Conservation (phyloP, 2,797 vertebrate genomes). For the Selene dorsalis region DNA sequence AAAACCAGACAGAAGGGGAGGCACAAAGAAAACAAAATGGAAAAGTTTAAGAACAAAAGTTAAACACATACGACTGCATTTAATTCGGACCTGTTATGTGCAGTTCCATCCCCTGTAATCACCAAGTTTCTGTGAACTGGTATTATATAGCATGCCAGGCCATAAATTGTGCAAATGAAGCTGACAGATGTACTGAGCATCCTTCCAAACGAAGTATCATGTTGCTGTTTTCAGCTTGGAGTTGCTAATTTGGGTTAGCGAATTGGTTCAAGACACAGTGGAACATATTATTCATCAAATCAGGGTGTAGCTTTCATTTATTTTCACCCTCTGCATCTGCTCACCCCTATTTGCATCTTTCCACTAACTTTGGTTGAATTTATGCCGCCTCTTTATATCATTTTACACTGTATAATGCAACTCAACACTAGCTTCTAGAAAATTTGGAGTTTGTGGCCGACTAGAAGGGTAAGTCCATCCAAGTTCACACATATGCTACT, state of each 20-base stretch:
- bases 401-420: not conserved
- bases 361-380: not conserved
- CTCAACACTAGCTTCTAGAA: not conserved
- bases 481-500: not conserved
- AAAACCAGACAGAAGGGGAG: not conserved
- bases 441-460: not conserved
- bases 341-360: not conserved
- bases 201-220: slow-evolving; percentile 30
- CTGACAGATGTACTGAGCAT: slow-evolving; percentile 31
- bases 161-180: slow-evolving; percentile 41
- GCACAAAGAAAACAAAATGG: not conserved
- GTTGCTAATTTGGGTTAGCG: slow-evolving; percentile 20
- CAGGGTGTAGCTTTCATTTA: not conserved
- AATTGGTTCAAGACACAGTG: slow-evolving; percentile 8
- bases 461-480: too few species aligned
- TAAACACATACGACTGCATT: not conserved
- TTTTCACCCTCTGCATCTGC: slow-evolving; percentile 1
- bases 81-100: slow-evolving; percentile 3
- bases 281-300: slow-evolving; percentile 35
- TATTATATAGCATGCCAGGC: slow-evolving; percentile 19
- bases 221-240: not conserved
- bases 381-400: not conserved
- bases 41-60: slow-evolving; percentile 5
- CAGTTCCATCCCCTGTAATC: slow-evolving; percentile 28
- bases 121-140: slow-evolving; percentile 21